phyloP scores from a whole-genome alignment of 2,797 vertebrate species.

The Hozukius guyotensis region DNA sequence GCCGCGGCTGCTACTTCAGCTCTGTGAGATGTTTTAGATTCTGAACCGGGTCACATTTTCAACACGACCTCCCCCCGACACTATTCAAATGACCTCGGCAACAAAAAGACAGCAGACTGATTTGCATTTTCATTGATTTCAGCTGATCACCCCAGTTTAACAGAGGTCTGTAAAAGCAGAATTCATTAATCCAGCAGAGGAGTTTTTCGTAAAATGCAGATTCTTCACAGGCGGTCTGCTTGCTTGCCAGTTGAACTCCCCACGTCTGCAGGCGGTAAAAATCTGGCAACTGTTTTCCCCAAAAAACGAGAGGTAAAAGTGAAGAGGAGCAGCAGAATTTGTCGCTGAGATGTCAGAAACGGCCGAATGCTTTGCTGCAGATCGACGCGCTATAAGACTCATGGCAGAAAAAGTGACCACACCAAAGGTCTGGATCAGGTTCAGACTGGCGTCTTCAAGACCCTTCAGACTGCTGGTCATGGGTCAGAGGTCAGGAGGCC shows the following conservation, averaged over 20 bases:
- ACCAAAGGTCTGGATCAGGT: neutral
- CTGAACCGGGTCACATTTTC: conserved; percentile 81
- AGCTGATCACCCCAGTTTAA: neutral
- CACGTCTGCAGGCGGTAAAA: neutral
- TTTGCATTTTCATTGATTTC: conserved; percentile 16
- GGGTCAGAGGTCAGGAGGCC: conserved; percentile 15
- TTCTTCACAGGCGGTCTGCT: conserved; percentile 13
- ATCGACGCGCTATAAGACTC: neutral
- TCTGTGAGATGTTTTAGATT: conserved; percentile 73
- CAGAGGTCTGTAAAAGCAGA: neutral
- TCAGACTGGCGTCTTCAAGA: neutral
- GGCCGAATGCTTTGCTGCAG: neutral
- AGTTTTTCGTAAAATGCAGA: conserved; percentile 20
- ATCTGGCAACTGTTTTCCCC: neutral
- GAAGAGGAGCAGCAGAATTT: neutral
- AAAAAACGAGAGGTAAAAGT: neutral
- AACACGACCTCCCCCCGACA: neutral
- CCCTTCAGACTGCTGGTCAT: conserved; percentile 8
- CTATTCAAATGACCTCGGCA: conserved; percentile 39
- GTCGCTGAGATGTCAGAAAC: neutral
- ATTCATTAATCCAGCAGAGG: neutral
- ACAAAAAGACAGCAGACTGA: conserved; percentile 20
- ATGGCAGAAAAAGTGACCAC: neutral
- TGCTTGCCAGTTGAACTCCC: neutral
- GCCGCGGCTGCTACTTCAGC: conserved; percentile 81